These are phyloP conservation scores for Poeciliopsis presidionis DNA, from an alignment of 2,797 vertebrate species.

Conservation along the genomic window DNA sequence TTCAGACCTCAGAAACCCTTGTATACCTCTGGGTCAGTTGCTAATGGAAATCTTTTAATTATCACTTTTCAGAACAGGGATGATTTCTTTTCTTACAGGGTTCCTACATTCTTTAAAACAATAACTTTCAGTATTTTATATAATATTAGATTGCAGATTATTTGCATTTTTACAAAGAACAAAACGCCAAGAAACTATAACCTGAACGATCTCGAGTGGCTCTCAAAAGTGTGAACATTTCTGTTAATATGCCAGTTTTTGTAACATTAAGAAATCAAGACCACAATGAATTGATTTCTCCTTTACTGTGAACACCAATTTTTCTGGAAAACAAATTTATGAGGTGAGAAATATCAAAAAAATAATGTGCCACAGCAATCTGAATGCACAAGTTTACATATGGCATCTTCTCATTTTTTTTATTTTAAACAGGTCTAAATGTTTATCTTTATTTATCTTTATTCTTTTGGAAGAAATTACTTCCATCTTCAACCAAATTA, in stretches of 20 bases:
- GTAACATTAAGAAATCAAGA: neutral
- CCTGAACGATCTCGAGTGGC: neutral
- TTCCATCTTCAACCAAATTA: no score
- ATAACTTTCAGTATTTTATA: neutral
- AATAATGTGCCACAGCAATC: neutral
- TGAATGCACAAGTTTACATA: neutral
- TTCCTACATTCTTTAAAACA: neutral
- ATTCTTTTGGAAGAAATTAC: neutral
- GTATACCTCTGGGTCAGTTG: conserved; percentile 56
- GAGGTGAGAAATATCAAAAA: neutral
- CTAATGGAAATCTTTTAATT: conserved; percentile 29
- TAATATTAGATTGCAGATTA: neutral
- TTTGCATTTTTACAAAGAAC: neutral
- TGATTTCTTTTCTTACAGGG: neutral
- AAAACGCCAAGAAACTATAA: neutral
- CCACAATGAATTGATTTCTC: neutral
- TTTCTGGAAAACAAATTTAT: neutral
- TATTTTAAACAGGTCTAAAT: neutral
- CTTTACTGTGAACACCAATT: neutral
- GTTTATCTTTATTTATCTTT: neutral
- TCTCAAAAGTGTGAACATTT: neutral
- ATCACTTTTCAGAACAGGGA: neutral
- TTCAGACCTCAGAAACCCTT: conserved; percentile 48
- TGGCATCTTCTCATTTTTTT: neutral
- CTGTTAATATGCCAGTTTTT: neutral